Conservation (phyloP, 2,113 vertebrate genomes). For the Oryzias celebensis region DNA sequence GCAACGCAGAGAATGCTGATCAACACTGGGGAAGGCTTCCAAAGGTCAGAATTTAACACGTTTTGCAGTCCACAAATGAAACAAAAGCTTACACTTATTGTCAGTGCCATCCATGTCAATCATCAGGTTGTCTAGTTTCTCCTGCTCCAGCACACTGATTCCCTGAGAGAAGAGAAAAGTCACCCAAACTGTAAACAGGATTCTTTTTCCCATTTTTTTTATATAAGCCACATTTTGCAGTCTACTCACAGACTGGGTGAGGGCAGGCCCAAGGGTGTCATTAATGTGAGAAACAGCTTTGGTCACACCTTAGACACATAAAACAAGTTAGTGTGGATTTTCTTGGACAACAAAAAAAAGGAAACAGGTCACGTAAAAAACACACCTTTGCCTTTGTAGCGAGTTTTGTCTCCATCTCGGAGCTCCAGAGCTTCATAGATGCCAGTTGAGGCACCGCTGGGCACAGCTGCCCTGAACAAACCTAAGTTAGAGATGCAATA, state of each 20-base stretch:
- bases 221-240: background rate
- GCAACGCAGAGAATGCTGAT: constrained; percentile 9
- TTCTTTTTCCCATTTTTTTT: background rate
- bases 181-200: background rate
- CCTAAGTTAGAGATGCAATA: constrained; percentile 69
- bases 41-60: background rate
- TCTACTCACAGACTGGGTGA: constrained; percentile 83
- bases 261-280: constrained; percentile 85
- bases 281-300: constrained; percentile 93
- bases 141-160: constrained; percentile 87
- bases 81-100: constrained; percentile 85
- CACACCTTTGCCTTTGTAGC: constrained; percentile 91
- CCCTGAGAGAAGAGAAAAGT: constrained; percentile 72
- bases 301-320: constrained; percentile 80
- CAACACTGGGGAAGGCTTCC: too few relatives aligned
- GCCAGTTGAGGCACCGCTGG: constrained; percentile 89
- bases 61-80: background rate
- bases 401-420: constrained; percentile 88
- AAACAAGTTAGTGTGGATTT: background rate
- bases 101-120: constrained; percentile 90
- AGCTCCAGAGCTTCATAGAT: constrained; percentile 92
- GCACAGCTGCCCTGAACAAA: constrained; percentile 88
- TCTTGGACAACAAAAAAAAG: background rate
- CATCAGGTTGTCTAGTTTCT: constrained; percentile 90
- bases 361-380: background rate